These are phyloP conservation scores for Sebastes reedi DNA, from an alignment of 2,797 vertebrate species.

Conservation along the genomic window DNA sequence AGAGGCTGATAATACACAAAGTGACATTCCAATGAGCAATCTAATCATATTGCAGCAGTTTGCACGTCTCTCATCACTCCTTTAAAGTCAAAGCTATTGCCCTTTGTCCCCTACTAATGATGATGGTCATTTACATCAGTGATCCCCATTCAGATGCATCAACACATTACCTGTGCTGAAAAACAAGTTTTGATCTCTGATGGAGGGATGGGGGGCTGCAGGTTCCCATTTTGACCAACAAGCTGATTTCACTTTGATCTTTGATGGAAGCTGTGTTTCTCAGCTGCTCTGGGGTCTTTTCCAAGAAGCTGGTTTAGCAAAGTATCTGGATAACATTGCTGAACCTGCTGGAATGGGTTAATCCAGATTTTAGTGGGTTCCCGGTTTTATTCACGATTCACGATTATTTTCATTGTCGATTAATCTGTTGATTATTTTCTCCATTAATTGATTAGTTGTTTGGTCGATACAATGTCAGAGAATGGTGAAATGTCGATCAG, in stretches of 20 bases:
- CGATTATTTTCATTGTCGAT: too few species aligned
- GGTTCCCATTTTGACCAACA: not conserved
- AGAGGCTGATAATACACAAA: not conserved
- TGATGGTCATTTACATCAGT: constrained; percentile 23
- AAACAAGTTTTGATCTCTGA: not conserved
- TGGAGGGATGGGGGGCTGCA: not conserved
- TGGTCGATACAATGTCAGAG: too few species aligned
- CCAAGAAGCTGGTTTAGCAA: not conserved
- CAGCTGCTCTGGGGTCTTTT: not conserved
- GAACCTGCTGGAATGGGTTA: not conserved
- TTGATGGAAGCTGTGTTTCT: constrained; percentile 11
- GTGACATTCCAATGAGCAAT: constrained; percentile 1
- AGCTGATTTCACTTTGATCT: constrained; percentile 23
- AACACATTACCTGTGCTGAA: constrained; percentile 8
- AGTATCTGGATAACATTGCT: not conserved
- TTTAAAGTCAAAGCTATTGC: not conserved
- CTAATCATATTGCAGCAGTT: constrained; percentile 9
- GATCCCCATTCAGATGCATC: constrained; percentile 34
- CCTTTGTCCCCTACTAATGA: not conserved
- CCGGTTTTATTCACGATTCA: not conserved
- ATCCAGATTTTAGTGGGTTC: not conserved
- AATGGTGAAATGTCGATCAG: too few species aligned
- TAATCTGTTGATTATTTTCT: too few species aligned
- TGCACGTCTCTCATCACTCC: not conserved
- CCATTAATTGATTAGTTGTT: too few species aligned